A percentile compares a stretch with the other conserved stretches of the same genome.
Conservation (phyloP, 37 sponge, comb jelly and placozoan genomes). For the Petrosia ficiformis region DNA sequence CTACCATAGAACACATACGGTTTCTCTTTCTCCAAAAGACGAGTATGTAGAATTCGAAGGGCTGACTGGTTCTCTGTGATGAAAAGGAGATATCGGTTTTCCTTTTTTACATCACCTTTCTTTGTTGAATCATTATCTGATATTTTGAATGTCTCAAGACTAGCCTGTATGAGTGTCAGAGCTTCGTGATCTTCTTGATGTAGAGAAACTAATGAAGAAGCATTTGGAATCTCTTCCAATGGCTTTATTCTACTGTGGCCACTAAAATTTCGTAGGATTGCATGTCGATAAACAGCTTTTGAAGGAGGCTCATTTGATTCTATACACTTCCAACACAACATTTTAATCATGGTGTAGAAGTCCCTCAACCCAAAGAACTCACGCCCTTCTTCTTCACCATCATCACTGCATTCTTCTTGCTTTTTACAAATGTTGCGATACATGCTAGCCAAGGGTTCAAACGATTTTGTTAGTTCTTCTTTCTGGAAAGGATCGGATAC, state of each 20-base stretch:
- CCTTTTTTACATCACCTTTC: background rate
- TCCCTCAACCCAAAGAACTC: conserved; percentile 90
- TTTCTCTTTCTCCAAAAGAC: background rate
- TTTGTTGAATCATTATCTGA: background rate
- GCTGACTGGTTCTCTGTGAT: conserved; percentile 95
- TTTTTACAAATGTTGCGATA: conserved; percentile 41
- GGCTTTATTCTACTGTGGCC: conserved; percentile 46
- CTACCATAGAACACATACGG: conserved; percentile 42
- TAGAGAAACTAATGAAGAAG: background rate
- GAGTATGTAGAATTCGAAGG: conserved; percentile 57
- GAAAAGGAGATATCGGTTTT: conserved; percentile 90
- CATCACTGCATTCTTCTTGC: conserved; percentile 28
- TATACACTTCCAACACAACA: conserved; percentile 79
- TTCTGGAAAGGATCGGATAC: conserved; percentile 25
- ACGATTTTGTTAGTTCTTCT: conserved; percentile 25
- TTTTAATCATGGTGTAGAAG: conserved; percentile 93
- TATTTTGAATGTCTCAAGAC: background rate
- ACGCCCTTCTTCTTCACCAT: conserved; percentile 57
- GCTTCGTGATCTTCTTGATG: background rate
- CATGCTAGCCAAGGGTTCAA: conserved; percentile 65
- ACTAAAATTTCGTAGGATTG: conserved; percentile 85
- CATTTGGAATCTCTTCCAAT: background rate
- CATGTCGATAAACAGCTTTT: conserved; percentile 65
- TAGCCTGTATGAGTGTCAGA: background rate
- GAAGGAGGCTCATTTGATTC: conserved; percentile 15